Conservation (phyloP, 2,888 invertebrate genomes). For the Incurvaria masculella region DNA sequence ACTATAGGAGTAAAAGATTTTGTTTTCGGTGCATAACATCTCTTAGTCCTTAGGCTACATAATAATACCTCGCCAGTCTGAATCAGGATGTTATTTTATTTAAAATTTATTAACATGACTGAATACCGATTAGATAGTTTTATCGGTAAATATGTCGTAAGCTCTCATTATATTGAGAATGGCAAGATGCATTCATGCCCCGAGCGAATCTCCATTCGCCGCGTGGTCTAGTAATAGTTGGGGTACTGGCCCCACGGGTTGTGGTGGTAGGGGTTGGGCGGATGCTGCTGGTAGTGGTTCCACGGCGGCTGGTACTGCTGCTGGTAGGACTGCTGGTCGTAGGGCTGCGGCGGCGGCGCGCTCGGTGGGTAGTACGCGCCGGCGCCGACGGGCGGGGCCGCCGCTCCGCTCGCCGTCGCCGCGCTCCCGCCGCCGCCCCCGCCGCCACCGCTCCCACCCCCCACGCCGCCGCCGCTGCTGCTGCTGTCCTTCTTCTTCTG, state of each 20-base stretch:
- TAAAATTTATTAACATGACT: no score
- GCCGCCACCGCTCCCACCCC: no score
- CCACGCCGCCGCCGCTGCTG: slow-evolving; percentile 14
- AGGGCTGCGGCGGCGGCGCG: slow-evolving; percentile 30
- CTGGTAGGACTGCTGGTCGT: slow-evolving; percentile 44
- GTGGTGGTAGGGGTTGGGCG: slow-evolving; percentile 46
- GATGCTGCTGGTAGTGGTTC: slow-evolving; percentile 50
- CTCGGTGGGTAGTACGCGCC: slow-evolving; percentile 35
- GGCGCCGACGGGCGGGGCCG: neutral
- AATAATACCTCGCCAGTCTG: no score
- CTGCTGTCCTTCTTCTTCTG: slow-evolving; percentile 35
- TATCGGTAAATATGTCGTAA: no score
- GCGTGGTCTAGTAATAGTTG: slow-evolving; percentile 50
- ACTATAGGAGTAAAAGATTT: no score
- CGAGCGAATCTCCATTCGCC: no score
- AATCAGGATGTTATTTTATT: no score
- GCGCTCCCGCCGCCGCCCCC: slow-evolving; percentile 19
- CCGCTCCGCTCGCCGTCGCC: slow-evolving; percentile 17
- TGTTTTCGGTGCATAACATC: no score
- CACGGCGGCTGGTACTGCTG: slow-evolving; percentile 48
- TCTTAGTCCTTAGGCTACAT: no score
- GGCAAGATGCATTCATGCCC: no score
- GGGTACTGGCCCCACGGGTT: slow-evolving; percentile 49
- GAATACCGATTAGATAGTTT: no score
- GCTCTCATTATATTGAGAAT: no score